These are phyloP conservation scores for Pygathrix nemaeus DNA, from an alignment of 2,113 vertebrate genomes.

Conservation along the genomic window DNA sequence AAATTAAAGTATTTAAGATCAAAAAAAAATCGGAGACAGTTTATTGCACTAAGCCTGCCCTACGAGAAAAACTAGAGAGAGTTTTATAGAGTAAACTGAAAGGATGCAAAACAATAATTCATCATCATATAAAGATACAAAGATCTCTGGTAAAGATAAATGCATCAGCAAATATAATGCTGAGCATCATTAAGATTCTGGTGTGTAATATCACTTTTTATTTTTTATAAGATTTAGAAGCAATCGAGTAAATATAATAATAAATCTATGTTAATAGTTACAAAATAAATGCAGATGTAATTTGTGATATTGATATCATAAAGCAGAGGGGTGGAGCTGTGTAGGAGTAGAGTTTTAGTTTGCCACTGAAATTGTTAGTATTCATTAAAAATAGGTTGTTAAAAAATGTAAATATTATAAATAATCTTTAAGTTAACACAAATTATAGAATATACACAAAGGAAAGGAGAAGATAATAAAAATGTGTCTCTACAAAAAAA, in stretches of 20 bases:
- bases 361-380: not conserved
- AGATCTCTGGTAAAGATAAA: not conserved
- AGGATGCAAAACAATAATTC: not conserved
- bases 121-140: not conserved
- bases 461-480: not conserved
- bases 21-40: not conserved
- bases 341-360: not conserved
- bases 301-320: not conserved
- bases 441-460: not conserved
- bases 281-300: not conserved
- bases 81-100: not conserved
- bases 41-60: not conserved
- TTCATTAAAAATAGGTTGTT: not conserved
- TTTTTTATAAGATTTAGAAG: not conserved
- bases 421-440: not conserved
- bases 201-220: not conserved
- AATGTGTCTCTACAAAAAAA: not conserved
- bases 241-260: not conserved
- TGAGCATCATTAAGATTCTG: not conserved
- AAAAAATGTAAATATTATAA: not conserved
- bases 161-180: not conserved
- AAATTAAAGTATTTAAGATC: not conserved
- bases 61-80: not conserved
- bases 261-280: not conserved
- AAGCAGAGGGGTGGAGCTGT: not conserved